Conservation (phyloP, 2,113 vertebrate genomes). For the Eonycteris spelaea region DNA sequence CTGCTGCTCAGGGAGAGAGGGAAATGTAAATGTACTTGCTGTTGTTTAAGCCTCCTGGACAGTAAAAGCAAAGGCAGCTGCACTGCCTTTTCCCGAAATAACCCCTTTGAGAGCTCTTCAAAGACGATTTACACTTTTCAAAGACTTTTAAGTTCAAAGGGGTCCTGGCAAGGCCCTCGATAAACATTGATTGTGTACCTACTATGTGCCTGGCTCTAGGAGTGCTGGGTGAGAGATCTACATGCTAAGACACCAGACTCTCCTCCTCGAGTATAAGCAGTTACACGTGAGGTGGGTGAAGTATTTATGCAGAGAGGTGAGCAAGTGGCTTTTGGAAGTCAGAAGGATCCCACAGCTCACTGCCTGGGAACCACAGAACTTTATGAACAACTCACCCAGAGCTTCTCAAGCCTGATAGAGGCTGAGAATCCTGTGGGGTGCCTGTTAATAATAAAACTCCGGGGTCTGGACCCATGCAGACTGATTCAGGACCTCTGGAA, state of each 20-base stretch:
- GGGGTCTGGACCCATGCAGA: neutral
- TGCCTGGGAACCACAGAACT: neutral
- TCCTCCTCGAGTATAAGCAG: neutral
- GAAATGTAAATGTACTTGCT: neutral
- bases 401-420: neutral
- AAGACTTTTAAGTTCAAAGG: neutral
- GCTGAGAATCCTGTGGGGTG: neutral
- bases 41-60: conserved; percentile 30
- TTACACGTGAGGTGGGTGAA: neutral
- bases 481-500: neutral
- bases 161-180: neutral
- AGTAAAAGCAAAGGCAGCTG: conserved; percentile 7
- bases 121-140: neutral
- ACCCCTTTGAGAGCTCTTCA: neutral
- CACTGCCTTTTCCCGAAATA: neutral
- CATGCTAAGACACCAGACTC: neutral
- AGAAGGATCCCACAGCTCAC: neutral
- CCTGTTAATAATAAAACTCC: neutral
- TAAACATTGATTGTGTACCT: neutral
- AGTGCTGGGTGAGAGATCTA: no score
- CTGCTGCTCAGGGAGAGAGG: conserved; percentile 8
- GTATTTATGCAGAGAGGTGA: neutral
- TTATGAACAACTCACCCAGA: neutral
- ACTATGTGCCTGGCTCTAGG: neutral
- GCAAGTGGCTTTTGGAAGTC: no score